Conservation (phyloP, 1,140 invertebrate species). For the Drosophila tani region DNA sequence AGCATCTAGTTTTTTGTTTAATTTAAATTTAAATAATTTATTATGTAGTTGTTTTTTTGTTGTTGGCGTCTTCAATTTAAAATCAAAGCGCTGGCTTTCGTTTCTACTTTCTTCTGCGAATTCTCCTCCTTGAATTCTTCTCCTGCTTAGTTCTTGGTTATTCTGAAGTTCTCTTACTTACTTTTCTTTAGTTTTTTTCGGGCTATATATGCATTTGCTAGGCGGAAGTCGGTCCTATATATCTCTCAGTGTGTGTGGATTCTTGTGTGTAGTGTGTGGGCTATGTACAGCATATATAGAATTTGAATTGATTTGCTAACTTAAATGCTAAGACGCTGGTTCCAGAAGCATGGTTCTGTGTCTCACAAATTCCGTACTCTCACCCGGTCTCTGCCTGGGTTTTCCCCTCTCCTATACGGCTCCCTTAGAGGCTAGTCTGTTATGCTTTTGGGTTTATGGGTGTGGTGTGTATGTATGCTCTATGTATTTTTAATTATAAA, state of each 20-base stretch:
- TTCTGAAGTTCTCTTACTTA: constrained; percentile 42
- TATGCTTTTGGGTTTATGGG: constrained; percentile 25
- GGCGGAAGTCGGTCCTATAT: constrained; percentile 72
- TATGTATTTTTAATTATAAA: constrained; percentile 70
- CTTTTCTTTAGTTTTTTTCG: constrained; percentile 33
- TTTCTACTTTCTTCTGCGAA: constrained; percentile 10
- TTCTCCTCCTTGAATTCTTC: not conserved
- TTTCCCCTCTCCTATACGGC: constrained; percentile 15
- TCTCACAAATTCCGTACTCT: not conserved
- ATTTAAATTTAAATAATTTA: constrained; percentile 57
- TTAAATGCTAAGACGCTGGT: constrained; percentile 67
- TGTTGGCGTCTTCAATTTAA: constrained; percentile 66
- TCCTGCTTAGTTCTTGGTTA: constrained; percentile 26
- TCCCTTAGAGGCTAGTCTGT: constrained; percentile 31
- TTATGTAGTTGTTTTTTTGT: constrained; percentile 35
- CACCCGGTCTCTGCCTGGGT: too few relatives aligned
- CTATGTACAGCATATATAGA: constrained; percentile 66
- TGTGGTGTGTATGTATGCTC: constrained; percentile 35
- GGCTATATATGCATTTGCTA: constrained; percentile 54
- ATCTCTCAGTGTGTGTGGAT: constrained; percentile 31
- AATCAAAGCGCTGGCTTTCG: constrained; percentile 65
- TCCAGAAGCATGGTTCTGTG: constrained; percentile 17
- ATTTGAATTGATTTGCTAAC: constrained; percentile 79
- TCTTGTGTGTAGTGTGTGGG: constrained; percentile 30
- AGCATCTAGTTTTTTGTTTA: constrained; percentile 48